A percentile compares a stretch with the other conserved stretches of the same genome.
These are phyloP conservation scores for Drosophila arizonae DNA, from an alignment of 1,140 invertebrate genomes.

Conservation along the genomic window DNA sequence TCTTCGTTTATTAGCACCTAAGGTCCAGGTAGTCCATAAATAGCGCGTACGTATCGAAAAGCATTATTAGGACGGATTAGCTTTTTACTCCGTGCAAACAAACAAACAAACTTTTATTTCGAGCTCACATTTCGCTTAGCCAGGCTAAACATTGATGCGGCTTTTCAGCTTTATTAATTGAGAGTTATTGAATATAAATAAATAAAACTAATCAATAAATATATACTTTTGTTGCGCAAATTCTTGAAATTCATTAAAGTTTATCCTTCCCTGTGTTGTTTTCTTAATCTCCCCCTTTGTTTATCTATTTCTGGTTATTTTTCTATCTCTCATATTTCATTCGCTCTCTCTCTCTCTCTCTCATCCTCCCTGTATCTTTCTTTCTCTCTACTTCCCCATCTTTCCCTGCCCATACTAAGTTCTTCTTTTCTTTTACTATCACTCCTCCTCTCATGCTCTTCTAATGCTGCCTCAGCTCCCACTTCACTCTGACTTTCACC, in stretches of 20 bases:
- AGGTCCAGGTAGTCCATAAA: neutral
- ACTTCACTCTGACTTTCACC: no score
- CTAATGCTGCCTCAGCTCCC: neutral
- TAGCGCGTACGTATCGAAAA: conserved; percentile 10
- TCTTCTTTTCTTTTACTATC: no score
- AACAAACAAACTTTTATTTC: no score
- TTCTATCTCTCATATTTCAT: neutral
- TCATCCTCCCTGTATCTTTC: neutral
- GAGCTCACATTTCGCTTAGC: neutral
- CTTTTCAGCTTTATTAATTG: no score
- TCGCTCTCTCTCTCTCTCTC: neutral
- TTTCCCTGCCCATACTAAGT: neutral
- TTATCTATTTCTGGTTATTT: neutral
- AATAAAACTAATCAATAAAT: no score
- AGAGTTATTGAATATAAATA: no score
- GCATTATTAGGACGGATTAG: no score
- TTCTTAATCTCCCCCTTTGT: no score
- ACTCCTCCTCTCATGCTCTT: neutral
- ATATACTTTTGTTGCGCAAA: no score
- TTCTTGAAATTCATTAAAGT: no score
- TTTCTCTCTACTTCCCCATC: neutral
- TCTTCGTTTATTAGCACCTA: conserved; percentile 21
- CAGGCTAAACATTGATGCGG: no score
- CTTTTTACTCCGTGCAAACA: no score
- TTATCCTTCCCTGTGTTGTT: neutral